A percentile compares a stretch with the other conserved stretches of the same genome.
These are phyloP conservation scores for Oplegnathus fasciatus DNA, from an alignment of 2,113 vertebrate genomes.

Conservation along the genomic window DNA sequence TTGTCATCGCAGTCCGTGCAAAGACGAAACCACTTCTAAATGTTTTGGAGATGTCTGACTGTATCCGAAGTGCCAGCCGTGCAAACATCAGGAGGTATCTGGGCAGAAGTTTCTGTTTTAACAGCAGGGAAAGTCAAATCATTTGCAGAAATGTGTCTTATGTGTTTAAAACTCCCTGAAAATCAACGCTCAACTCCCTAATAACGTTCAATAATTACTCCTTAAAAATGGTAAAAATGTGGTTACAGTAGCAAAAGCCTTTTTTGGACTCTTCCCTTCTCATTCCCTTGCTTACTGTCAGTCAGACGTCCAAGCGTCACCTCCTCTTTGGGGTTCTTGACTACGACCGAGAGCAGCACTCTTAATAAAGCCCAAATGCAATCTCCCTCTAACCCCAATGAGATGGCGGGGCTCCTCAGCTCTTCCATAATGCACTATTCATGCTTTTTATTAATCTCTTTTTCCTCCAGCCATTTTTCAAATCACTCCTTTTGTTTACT, in stretches of 20 bases:
- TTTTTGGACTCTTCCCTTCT: neutral
- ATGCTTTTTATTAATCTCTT: conserved; percentile 83
- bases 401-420: conserved; percentile 64
- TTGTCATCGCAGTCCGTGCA: conserved; percentile 59
- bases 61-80: neutral
- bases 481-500: conserved; percentile 86
- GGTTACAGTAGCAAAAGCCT: neutral
- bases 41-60: conserved; percentile 42
- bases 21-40: neutral
- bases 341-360: conserved; percentile 46
- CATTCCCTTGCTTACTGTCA: conserved; percentile 4
- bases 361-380: conserved; percentile 78
- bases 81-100: neutral
- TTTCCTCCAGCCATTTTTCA: conserved; percentile 84
- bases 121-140: neutral
- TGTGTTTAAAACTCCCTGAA: neutral
- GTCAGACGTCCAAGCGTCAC: conserved; percentile 18
- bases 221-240: neutral
- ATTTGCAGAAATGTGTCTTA: neutral
- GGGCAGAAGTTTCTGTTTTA: neutral
- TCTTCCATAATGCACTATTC: conserved; percentile 80
- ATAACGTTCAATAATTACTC: neutral
- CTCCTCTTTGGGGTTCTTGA: conserved; percentile 48
- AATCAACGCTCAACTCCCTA: neutral
- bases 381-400: conserved; percentile 75